A percentile compares a stretch with the other conserved stretches of the same genome.
Conservation (phyloP, 2,797 vertebrate genomes). For the Orientallactaga sibirica region DNA sequence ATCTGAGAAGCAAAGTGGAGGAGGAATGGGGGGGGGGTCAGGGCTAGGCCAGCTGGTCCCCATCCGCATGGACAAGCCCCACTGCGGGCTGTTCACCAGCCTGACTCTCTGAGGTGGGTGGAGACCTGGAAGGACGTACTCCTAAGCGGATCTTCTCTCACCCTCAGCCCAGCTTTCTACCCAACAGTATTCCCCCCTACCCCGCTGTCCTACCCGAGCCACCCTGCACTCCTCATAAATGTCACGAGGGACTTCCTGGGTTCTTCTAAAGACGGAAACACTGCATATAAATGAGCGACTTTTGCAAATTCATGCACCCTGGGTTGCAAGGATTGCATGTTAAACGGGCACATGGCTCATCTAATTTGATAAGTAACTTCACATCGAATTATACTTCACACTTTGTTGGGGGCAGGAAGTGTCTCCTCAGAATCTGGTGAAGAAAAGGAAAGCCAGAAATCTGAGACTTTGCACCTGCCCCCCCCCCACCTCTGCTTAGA, state of each 20-base stretch:
- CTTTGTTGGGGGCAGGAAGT: constrained; percentile 57
- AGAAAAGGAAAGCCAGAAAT: constrained; percentile 35
- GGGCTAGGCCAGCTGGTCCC: background rate
- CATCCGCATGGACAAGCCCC: background rate
- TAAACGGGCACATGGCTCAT: background rate
- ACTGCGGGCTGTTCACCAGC: background rate
- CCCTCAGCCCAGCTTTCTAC: background rate
- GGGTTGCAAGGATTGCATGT: background rate
- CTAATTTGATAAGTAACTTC: constrained; percentile 38
- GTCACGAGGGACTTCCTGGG: constrained; percentile 50
- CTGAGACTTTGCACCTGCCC: background rate
- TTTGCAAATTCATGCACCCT: background rate
- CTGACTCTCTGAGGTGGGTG: background rate
- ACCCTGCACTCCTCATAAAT: background rate
- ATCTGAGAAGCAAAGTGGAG: background rate
- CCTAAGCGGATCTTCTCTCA: background rate
- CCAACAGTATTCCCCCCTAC: background rate
- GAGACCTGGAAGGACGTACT: rapidly evolving
- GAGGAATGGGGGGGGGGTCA: background rate
- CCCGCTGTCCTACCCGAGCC: background rate
- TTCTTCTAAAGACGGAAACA: constrained; percentile 46
- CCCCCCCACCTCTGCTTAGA: background rate
- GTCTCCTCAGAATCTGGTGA: background rate
- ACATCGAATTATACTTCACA: constrained; percentile 68
- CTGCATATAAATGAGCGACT: background rate